Conservation (phyloP, 2,113 vertebrate genomes). For the Phoxinus phoxinus region DNA sequence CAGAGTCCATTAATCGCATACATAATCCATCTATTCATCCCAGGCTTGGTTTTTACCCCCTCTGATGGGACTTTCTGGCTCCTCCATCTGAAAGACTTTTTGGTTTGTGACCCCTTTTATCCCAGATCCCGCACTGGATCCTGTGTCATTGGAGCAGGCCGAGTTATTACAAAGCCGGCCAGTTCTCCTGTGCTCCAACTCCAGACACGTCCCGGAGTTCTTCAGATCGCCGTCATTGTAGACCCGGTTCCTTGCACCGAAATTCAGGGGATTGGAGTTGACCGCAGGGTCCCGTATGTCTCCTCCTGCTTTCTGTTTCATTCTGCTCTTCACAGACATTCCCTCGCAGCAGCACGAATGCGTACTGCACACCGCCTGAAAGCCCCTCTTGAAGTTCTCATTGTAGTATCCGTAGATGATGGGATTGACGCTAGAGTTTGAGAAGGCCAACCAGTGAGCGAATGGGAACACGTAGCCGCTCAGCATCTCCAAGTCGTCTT, state of each 20-base stretch:
- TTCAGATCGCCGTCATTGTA: slow-evolving; percentile 67
- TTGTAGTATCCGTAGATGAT: slow-evolving; percentile 85
- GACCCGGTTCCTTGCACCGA: slow-evolving; percentile 70
- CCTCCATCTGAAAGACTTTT: slow-evolving; percentile 55
- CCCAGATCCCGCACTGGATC: not conserved
- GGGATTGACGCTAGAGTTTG: slow-evolving; percentile 82
- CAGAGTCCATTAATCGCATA: not conserved
- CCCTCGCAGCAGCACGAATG: slow-evolving; percentile 56
- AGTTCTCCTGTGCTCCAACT: slow-evolving; percentile 57
- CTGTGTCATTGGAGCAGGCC: slow-evolving; percentile 50
- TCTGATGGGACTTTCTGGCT: slow-evolving; percentile 56
- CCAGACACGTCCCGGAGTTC: slow-evolving; percentile 40
- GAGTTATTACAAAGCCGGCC: slow-evolving; percentile 45
- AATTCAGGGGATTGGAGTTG: slow-evolving; percentile 60
- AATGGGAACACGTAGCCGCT: slow-evolving; percentile 80
- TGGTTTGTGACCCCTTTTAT: slow-evolving; percentile 41
- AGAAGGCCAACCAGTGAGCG: slow-evolving; percentile 83
- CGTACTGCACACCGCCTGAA: slow-evolving; percentile 72
- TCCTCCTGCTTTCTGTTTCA: slow-evolving; percentile 47
- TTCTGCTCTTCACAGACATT: slow-evolving; percentile 4
- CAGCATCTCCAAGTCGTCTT: slow-evolving; percentile 73
- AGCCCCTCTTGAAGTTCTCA: slow-evolving; percentile 81
- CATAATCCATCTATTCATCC: slow-evolving; percentile 59
- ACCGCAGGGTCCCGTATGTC: slow-evolving; percentile 48
- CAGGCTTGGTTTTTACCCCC: slow-evolving; percentile 73